Base-by-base conservation (phyloP, 2,888 invertebrate species). In the Loripinus fragilis region DNA sequence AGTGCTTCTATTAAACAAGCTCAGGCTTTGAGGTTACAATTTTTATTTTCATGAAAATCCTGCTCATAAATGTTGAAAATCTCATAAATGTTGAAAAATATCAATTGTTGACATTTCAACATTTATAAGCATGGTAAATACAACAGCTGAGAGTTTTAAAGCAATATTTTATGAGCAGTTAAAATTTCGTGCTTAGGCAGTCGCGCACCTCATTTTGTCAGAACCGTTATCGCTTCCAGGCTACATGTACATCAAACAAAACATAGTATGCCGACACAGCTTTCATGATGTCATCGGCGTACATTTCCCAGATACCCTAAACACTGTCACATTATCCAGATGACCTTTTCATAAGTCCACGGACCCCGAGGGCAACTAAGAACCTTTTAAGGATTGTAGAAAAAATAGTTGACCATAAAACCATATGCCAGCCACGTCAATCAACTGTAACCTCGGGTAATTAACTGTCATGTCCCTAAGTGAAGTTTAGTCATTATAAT, bases 281-380 rank as follows among this genome's bases (percentile, higher is more conserved):
- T 60, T 60, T 33, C 30, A 60, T 60, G 60, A 60, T 60, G 60
- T 60, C 60, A 60, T 60, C 60, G 33, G 33, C 33, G 33, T 20
- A 33, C 30, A 33, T 7, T 8, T 17, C 5, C 3, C 30, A 20
- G 28, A 60, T 60, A 60, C 60, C 60, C 60, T 7, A 10, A 30
- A 33, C 15, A 60, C 33, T 5, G 7, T 8, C n/a, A 33, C 12
- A 15, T 1, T 33, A 30, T 17, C 60, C 60, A 60, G 30, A 60
- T 60, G 60, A 60, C 60, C 60, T 30, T 30, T 33, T 20, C 33
- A 1, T 30, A 17, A 33, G 10, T 8, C 30, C 33, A 20, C 33
- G 33, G 60, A 33, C 33, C 33, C 33, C 33, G 30, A 30, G 33
- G 60, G 17, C 17, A 33, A 10, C 33, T 17, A 17, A 60, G 60